phyloP scores from a whole-genome alignment of 2,797 vertebrate species.

The Clarias platycephalus region DNA sequence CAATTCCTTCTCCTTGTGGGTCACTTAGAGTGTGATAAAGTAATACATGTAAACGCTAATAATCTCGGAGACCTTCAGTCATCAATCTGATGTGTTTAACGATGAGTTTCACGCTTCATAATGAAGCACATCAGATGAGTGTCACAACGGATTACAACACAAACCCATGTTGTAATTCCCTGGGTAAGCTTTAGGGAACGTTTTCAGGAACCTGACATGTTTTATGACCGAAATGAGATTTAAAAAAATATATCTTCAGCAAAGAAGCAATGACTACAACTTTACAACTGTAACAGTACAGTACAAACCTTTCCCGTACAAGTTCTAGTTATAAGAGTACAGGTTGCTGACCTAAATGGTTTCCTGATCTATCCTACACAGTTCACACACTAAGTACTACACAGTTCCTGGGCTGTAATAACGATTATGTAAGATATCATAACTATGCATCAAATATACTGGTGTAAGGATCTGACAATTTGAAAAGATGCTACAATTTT shows the following conservation, averaged over 20 bases:
- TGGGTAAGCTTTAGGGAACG: neutral
- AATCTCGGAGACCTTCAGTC: neutral
- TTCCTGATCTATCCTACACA: neutral
- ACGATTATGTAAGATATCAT: neutral
- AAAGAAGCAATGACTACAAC: neutral
- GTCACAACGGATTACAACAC: neutral
- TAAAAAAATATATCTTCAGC: neutral
- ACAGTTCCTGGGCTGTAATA: neutral
- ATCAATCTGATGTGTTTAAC: neutral
- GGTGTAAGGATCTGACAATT: neutral
- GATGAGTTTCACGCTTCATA: neutral
- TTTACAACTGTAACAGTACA: neutral
- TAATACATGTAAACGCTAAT: neutral
- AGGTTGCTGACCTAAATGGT: neutral
- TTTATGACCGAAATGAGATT: neutral
- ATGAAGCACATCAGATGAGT: conserved; percentile 10
- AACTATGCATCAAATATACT: neutral
- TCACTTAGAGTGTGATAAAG: neutral
- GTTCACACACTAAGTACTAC: neutral
- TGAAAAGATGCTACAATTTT: neutral
- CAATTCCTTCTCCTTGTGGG: neutral
- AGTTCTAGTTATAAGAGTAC: neutral
- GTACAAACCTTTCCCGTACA: neutral
- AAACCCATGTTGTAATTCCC: neutral
- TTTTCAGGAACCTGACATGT: neutral